Conservation (phyloP, 2,888 invertebrate species). For the Xiphydria camelus region DNA sequence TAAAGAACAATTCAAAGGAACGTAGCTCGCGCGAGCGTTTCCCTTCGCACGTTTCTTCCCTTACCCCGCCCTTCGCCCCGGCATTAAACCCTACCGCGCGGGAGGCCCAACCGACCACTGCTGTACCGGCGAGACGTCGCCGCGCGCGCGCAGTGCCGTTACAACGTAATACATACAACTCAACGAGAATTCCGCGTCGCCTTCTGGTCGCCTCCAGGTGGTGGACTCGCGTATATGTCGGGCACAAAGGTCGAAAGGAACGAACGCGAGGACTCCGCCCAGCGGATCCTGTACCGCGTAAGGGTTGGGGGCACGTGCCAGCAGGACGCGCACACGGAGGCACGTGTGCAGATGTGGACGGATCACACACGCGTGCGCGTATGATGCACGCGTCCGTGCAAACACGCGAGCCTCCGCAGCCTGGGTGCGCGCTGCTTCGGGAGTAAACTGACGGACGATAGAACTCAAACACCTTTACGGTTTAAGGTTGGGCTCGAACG, state of each 20-base stretch:
- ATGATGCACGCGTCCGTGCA: neutral
- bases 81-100: too few species aligned
- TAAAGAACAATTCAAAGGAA: too few species aligned
- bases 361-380: neutral
- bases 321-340: neutral
- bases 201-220: constrained; percentile 47
- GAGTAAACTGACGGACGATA: constrained; percentile 1
- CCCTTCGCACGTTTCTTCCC: too few species aligned
- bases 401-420: constrained; percentile 1
- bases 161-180: constrained; percentile 3
- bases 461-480: constrained; percentile 4
- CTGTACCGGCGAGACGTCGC: too few species aligned
- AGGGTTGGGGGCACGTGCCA: constrained; percentile 49
- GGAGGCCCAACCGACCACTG: too few species aligned
- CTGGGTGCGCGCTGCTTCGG: neutral
- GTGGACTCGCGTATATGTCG: constrained; percentile 25
- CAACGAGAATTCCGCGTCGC: constrained; percentile 27
- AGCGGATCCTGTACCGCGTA: constrained; percentile 48
- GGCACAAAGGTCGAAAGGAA: constrained; percentile 43
- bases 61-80: too few species aligned
- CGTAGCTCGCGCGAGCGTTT: too few species aligned
- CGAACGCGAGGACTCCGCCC: constrained; percentile 48
- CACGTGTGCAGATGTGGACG: neutral
- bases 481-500: constrained; percentile 3
- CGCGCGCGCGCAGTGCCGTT: too few species aligned